Base-by-base conservation (phyloP, 2,888 invertebrate genomes). In the Cyclophora albipunctata region DNA sequence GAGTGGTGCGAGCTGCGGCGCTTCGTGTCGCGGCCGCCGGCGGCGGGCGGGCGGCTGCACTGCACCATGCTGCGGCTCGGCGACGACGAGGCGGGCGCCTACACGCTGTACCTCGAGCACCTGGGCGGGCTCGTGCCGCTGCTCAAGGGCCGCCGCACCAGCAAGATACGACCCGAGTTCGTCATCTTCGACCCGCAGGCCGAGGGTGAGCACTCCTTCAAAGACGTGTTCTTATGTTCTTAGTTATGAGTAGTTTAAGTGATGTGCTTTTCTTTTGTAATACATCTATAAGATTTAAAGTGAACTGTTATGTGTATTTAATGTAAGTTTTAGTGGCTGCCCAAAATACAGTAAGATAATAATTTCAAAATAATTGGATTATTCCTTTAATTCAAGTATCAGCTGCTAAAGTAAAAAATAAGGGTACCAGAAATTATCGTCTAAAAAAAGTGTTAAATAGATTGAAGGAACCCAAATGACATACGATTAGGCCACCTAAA, bases 1-100 rank as follows among this genome's bases (percentile, higher is more conserved):
- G 96, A 97, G 76, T 91, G 93, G 7, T 93, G 93, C 71, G 94
- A 95, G 62, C 89, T 99, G 54, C 92, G 98, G 51, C 95, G 96
- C 59, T 98, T 98, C 89, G 98, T 98, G 40, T 96, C 97, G 45
- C 93, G 95, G 48, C 97, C 99, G 7, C 98, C 98, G 2, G 59
- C 64, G 5, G 64, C 67, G 2, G 73, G 71, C 45, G 95, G 92
- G 93, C 93, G 99, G 4, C 91, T 98, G 52, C 98, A 98, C 85
- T 99, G 99, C 88, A 99, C 99, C 49, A 98, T 99, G 95, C 93
- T 98, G 54, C 91, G 98, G 0, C 97, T 98, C 73, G 96, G 96
- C 58, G 97, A 97, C 65, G 93, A 93, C 52, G 93, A 92, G 66
- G 84, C 92, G 7, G 95, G 94, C 40, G 95, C 95, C 63, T 96